Percentiles rank a stretch among this genome's conserved stretches.
phyloP scores from a whole-genome alignment of 2,888 invertebrate species.

The Drosophila mettleri region DNA sequence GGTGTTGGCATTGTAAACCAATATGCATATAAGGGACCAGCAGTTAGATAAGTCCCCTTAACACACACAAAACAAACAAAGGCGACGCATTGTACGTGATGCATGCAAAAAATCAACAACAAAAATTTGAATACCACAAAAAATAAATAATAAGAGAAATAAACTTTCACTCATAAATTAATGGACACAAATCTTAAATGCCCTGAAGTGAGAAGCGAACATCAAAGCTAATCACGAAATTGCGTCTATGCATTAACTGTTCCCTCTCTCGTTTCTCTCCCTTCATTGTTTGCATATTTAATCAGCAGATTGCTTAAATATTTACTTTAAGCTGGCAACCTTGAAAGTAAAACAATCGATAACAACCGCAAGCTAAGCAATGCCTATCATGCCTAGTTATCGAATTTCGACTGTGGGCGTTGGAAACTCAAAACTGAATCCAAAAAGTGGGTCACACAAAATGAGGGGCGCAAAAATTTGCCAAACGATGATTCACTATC shows the following conservation, averaged over 20 bases:
- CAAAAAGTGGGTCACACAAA: conserved; percentile 44
- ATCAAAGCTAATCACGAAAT: conserved; percentile 54
- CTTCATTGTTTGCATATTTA: conserved; percentile 60
- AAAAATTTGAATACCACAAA: conserved; percentile 7
- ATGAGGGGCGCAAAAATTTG: conserved; percentile 17
- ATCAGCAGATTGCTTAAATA: conserved; percentile 59
- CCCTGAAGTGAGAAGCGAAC: conserved; percentile 39
- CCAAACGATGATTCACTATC: conserved; percentile 34
- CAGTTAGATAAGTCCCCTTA: conserved; percentile 59
- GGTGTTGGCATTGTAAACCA: conserved; percentile 56
- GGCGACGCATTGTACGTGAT: conserved; percentile 55
- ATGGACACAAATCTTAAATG: conserved; percentile 65
- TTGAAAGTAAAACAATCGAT: conserved; percentile 44
- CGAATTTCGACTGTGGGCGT: conserved; percentile 39
- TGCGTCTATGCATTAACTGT: conserved; percentile 34
- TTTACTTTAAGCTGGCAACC: conserved; percentile 55
- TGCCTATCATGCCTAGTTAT: conserved; percentile 24
- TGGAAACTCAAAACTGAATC: conserved; percentile 12
- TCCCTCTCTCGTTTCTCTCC: not conserved
- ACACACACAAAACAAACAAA: conserved; percentile 47
- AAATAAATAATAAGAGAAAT: not conserved
- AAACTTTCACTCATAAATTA: conserved; percentile 80
- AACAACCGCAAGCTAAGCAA: conserved; percentile 10
- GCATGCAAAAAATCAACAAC: conserved; percentile 59
- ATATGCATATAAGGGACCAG: conserved; percentile 70